Conservation (phyloP, 2,797 vertebrate species). For the Micromesistius poutassou region DNA sequence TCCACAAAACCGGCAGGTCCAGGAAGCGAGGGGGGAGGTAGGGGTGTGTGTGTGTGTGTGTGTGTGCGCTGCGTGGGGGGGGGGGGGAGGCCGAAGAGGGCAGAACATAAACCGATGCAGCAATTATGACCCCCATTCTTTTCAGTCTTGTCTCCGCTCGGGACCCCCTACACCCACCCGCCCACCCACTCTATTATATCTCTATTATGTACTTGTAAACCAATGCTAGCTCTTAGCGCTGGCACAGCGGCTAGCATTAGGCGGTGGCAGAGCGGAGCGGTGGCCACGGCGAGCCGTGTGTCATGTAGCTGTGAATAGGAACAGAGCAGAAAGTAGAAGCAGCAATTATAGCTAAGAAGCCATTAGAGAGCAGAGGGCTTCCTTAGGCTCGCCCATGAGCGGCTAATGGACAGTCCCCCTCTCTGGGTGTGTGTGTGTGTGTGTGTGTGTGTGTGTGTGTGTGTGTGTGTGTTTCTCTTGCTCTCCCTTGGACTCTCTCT, state of each 20-base stretch:
- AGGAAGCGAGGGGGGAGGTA: slow-evolving; percentile 25
- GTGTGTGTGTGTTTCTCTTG: too few species aligned
- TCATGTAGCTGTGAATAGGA: slow-evolving; percentile 60
- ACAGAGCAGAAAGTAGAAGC: slow-evolving; percentile 48
- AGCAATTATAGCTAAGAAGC: slow-evolving; percentile 75
- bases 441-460: too few species aligned
- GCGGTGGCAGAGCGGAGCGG: slow-evolving; percentile 48
- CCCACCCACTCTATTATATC: slow-evolving; percentile 43
- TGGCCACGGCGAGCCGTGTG: slow-evolving; percentile 55
- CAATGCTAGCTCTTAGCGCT: slow-evolving; percentile 37
- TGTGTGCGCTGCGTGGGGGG: too few species aligned
- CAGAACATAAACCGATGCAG: slow-evolving; percentile 46
- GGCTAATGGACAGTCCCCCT: slow-evolving; percentile 69
- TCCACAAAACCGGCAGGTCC: slow-evolving; percentile 42
- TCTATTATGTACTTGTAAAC: slow-evolving; percentile 37
- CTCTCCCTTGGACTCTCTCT: too few species aligned
- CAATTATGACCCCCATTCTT: slow-evolving; percentile 56
- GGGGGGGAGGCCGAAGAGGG: slow-evolving; percentile 39
- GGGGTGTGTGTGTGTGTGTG: slow-evolving; percentile 24
- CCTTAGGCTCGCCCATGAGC: slow-evolving; percentile 58
- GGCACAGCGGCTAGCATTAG: slow-evolving; percentile 15
- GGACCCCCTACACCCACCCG: not conserved
- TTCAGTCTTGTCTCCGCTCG: slow-evolving; percentile 45
- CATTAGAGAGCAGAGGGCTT: slow-evolving; percentile 72
- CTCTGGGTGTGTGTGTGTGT: too few species aligned